Conservation (phyloP, 1,140 invertebrate species). For the Aleiodes sp. region DNA sequence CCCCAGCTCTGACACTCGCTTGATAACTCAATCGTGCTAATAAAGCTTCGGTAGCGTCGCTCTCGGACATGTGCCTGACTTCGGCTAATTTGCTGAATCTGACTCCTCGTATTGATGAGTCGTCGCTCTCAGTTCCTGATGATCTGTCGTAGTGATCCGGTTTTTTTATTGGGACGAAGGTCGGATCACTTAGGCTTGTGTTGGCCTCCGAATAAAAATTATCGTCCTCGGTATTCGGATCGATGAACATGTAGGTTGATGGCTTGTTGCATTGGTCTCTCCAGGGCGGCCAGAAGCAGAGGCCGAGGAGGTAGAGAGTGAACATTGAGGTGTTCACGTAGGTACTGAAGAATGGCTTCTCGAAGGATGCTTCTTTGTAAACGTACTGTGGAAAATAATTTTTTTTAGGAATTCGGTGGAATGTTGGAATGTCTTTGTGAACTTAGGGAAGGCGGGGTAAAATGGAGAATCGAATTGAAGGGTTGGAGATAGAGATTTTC, state of each 20-base stretch:
- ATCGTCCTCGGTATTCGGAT: conserved; percentile 75
- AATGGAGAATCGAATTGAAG: no score
- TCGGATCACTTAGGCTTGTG: conserved; percentile 77
- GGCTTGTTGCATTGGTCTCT: conserved; percentile 77
- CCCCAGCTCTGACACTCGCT: conserved; percentile 78
- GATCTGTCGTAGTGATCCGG: conserved; percentile 72
- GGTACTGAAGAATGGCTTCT: conserved; percentile 90
- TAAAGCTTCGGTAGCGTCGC: conserved; percentile 84
- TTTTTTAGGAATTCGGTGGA: no score
- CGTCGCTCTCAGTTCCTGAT: conserved; percentile 86
- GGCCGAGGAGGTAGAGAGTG: conserved; percentile 82
- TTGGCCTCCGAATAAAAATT: conserved; percentile 72
- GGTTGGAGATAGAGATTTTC: no score
- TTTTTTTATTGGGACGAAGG: conserved; percentile 84
- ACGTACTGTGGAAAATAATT: conserved; percentile 75
- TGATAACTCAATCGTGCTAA: conserved; percentile 86
- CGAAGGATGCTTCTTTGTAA: conserved; percentile 79
- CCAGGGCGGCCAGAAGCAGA: conserved; percentile 86
- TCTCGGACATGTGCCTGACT: conserved; percentile 82
- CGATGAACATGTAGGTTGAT: conserved; percentile 71
- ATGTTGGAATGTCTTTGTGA: no score
- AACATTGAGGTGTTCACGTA: conserved; percentile 92
- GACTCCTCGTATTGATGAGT: conserved; percentile 78
- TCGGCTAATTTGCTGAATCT: conserved; percentile 88
- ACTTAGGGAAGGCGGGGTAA: no score